Conservation (phyloP, 2,797 vertebrate species). For the Lacerta bilineata region DNA sequence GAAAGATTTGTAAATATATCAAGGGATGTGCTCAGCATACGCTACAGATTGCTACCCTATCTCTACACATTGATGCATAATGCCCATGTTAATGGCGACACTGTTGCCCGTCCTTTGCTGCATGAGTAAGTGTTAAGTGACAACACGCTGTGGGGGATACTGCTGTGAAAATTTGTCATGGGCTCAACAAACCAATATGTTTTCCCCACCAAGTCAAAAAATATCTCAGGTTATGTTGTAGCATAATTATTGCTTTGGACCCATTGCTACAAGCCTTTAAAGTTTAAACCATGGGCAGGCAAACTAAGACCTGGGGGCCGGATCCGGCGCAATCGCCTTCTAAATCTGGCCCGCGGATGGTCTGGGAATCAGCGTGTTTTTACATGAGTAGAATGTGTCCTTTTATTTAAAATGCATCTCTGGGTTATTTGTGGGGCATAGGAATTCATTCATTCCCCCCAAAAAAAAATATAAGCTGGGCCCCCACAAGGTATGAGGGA, state of each 20-base stretch:
- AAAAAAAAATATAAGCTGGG: too few species aligned
- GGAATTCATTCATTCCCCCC: too few species aligned
- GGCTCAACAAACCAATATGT: not conserved
- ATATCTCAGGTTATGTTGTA: not conserved
- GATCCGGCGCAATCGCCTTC: too few species aligned
- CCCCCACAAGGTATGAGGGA: too few species aligned
- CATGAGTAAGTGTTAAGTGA: constrained; percentile 86
- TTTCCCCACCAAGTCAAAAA: not conserved
- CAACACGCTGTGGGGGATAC: not conserved
- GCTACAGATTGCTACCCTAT: constrained; percentile 89
- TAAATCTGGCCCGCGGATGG: too few species aligned
- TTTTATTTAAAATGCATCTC: too few species aligned
- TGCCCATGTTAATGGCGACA: constrained; percentile 83
- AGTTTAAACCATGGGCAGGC: not conserved
- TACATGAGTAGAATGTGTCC: too few species aligned
- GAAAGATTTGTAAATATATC: constrained; percentile 74
- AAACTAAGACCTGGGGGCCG: too few species aligned
- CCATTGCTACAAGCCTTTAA: not conserved
- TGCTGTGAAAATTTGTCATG: not conserved
- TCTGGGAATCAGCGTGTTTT: too few species aligned
- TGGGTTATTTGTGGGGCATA: too few species aligned
- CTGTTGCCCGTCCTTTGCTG: constrained; percentile 87
- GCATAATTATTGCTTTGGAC: not conserved
- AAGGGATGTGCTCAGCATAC: constrained; percentile 84
- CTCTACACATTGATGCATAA: constrained; percentile 90